Evolutionary conservation across 53 echinoderm and acorn worm genomes (phyloP).

Genomic region (Patiria pectinifera): DNA sequence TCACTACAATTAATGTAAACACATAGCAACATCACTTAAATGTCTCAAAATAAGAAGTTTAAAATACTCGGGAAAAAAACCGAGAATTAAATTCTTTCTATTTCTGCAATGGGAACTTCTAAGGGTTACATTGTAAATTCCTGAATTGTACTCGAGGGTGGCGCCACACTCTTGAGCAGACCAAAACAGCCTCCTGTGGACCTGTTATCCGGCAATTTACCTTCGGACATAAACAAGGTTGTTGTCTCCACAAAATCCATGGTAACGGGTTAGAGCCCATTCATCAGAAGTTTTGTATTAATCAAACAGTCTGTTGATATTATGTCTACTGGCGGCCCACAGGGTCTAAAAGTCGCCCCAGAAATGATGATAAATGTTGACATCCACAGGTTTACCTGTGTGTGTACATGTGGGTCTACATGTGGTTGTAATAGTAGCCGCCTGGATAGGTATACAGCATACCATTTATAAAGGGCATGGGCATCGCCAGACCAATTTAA

Average conservation of each 20-base stretch:
- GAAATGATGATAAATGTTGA: not conserved
- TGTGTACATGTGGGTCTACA: not conserved
- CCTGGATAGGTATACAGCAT: too few relatives aligned
- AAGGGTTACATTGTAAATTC: too few relatives aligned
- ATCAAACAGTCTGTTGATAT: slow-evolving; percentile 14
- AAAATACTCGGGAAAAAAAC: too few relatives aligned
- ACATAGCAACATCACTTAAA: too few relatives aligned
- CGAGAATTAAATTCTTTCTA: too few relatives aligned
- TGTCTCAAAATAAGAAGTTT: too few relatives aligned
- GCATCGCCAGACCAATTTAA: too few relatives aligned
- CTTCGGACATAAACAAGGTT: not conserved
- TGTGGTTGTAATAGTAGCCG: too few relatives aligned
- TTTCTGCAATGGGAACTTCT: too few relatives aligned
- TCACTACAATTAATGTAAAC: not conserved
- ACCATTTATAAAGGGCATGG: too few relatives aligned
- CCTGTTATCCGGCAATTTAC: not conserved
- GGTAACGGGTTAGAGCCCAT: slow-evolving; percentile 20
- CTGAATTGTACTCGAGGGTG: not conserved
- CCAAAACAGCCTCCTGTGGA: not conserved
- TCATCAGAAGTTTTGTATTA: not conserved
- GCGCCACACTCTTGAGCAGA: not conserved
- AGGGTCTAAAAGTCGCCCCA: slow-evolving; percentile 23
- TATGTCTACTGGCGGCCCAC: not conserved
- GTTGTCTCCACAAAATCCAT: slow-evolving; percentile 9
- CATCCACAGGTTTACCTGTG: not conserved